Evolutionary conservation across 2,888 invertebrate genomes (phyloP), one percentile per base, ranked within the genome.

Genomic region (Ceriagrion tenellum): DNA sequence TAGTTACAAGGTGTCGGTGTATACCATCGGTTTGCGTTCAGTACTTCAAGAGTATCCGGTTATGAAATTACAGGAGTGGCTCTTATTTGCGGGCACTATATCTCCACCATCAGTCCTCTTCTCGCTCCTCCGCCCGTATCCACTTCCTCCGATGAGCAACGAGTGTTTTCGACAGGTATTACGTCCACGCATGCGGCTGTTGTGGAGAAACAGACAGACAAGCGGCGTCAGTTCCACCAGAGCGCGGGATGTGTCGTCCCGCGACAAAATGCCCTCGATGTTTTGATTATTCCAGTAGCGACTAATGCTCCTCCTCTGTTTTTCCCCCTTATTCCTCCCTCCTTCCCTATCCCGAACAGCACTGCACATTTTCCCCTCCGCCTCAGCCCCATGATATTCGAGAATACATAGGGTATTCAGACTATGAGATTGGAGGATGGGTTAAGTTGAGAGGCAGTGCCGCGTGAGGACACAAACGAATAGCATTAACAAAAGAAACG

Each of bases 91-190:
- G 74, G 69, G 40, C 47, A 13, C 56, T 47, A 74, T n/a, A 47
- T 26, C 55, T 16, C 26, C 55, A 55, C 55, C 55, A 16, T 10
- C 89, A n/a, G 0, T 20, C 47, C 93, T 10, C 47, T 63, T 35
- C 91, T 8, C 8, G 12, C 91, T 59, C 59, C 63, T 63, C 20
- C 40, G 18, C 63, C 47, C 47, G 47, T 2, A 47, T 47, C 47
- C 47, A 35, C 59, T 6, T 16, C 63, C 26, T 40, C 47, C 69
- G n/a, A 26, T 47, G 26, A 47, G 26, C n/a, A 26, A 26, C 69
- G 47, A 47, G 81, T 93, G 93, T n/a, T 30, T 69, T 55, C 69
- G 93, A 93, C 93, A 74, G 93, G 69, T 69, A 55, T 81, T 81
- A 81, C 59, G 12, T 81, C 13, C 81, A 47, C 20, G 89, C 26